Evolutionary conservation across 2,113 vertebrate genomes (phyloP).

Genomic region (Hippoglossus stenolepis): DNA sequence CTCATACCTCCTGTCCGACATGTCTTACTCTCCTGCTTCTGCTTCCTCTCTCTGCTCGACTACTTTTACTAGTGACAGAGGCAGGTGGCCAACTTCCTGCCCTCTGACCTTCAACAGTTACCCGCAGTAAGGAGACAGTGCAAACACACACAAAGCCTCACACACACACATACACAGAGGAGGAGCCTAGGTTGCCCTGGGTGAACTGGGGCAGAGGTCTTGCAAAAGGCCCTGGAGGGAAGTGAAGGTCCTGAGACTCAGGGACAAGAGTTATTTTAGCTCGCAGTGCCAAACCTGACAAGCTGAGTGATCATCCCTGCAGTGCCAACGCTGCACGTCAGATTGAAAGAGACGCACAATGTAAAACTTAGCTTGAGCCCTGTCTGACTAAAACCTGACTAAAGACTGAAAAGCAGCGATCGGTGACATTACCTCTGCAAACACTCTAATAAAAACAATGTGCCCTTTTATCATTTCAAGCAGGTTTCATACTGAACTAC

Average conservation of each 20-base stretch:
- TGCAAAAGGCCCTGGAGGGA: slow-evolving; percentile 65
- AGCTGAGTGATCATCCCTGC: slow-evolving; percentile 39
- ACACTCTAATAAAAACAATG: slow-evolving; percentile 22
- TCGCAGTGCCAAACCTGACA: slow-evolving; percentile 47
- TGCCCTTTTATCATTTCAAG: slow-evolving; percentile 44
- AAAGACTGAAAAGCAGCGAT: slow-evolving; percentile 24
- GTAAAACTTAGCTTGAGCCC: background rate
- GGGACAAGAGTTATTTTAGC: slow-evolving; percentile 65
- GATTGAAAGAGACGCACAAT: background rate
- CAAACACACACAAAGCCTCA: slow-evolving; percentile 54
- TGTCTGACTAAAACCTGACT: background rate
- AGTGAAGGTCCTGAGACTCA: slow-evolving; percentile 70
- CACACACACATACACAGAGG: slow-evolving; percentile 60
- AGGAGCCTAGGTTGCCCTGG: slow-evolving; percentile 80
- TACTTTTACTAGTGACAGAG: slow-evolving; percentile 73
- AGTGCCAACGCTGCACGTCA: slow-evolving; percentile 25
- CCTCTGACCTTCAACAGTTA: slow-evolving; percentile 81
- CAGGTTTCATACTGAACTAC: slow-evolving; percentile 10
- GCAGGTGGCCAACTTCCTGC: slow-evolving; percentile 81
- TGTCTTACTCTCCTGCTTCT: slow-evolving; percentile 35
- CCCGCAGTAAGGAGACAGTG: slow-evolving; percentile 68
- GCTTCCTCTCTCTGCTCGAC: slow-evolving; percentile 62
- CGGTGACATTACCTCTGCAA: slow-evolving; percentile 13
- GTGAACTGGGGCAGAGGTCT: slow-evolving; percentile 82
- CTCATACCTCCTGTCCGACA: slow-evolving; percentile 25